Evolutionary conservation across 2,113 vertebrate genomes (phyloP), one percentile per base, ranked within the genome.

Genomic region (Callipepla squamata): DNA sequence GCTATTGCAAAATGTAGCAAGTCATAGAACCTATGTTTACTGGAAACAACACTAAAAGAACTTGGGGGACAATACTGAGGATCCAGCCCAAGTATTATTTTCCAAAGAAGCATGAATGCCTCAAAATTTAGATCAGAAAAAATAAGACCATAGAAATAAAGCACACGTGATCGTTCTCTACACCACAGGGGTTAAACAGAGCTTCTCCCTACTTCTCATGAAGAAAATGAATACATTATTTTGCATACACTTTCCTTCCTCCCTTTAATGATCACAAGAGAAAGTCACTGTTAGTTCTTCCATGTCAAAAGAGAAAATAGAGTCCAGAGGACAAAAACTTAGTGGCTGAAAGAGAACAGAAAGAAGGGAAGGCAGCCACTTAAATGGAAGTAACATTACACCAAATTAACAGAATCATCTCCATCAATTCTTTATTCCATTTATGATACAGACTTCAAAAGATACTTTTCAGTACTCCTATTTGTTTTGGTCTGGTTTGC

Each of bases 91-190:
- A 62, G 61, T 13, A 21, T 12, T 48, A 13, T 42, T 69, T 89
- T 38, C 47, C n/a, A 77, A 87, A 82, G 44, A 6, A 36, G n/a
- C 0, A 2, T 9, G 7, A 9, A 13, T 51, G 8, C 21, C 34
- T 80, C 63, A 68, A 90, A 45, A 72, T 72, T 59, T 47, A 68
- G 17, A 90, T 51, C 67, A 88, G 51, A 76, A 79, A n/a, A 85
- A 17, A 20, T 44, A 87, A 87, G 72, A 72, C 5, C 0, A 26
- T 14, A 14, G 26, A 66, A 70, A 51, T 70, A 32, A 81, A 90
- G 42, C 7, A 20, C 26, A 63, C 11, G 2, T 10, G 32, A 74
- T 30, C 48, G 4, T 44, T 53, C 19, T 5, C 16, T 34, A 25
- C 59, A 18, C 28, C 75, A 38, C 0, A 0, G 16, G 9, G 14